These are phyloP conservation scores for Mesocentrotus franciscanus DNA, from an alignment of 53 echinoderm and acorn worm species.

Conservation along the genomic window DNA sequence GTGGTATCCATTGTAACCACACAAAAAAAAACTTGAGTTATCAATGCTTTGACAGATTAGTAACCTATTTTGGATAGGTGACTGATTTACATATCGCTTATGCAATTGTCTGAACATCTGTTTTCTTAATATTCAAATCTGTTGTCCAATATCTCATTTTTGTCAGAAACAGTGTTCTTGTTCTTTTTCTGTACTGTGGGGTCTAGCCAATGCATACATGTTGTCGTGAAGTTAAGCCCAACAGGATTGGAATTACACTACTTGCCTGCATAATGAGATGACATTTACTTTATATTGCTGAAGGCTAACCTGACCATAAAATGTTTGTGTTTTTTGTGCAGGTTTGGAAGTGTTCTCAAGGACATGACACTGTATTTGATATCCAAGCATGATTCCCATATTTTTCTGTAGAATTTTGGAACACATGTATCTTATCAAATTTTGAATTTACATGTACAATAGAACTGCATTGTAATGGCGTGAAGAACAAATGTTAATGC, in stretches of 20 bases:
- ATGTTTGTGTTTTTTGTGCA: not conserved
- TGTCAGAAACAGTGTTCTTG: not conserved
- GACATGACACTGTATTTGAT: not conserved
- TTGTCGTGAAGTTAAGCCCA: not conserved
- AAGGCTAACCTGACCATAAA: not conserved
- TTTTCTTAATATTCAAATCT: not conserved
- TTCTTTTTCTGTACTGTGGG: not conserved
- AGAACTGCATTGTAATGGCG: not conserved
- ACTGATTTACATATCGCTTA: not conserved
- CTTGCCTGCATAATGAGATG: not conserved
- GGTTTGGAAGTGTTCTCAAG: not conserved
- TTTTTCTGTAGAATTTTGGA: not conserved
- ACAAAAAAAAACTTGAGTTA: not conserved
- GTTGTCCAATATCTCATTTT: not conserved
- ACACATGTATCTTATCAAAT: not conserved
- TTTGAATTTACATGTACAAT: not conserved
- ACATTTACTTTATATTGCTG: not conserved
- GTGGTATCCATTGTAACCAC: not conserved
- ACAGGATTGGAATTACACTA: not conserved
- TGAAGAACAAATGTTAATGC: not conserved
- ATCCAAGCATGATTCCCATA: not conserved
- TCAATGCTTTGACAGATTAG: not conserved
- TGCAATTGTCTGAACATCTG: not conserved
- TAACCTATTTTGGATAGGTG: not conserved
- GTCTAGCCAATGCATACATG: constrained; percentile 6